Percentiles rank a stretch among this genome's conserved stretches.
Evolutionary conservation across 2,113 vertebrate species (phyloP).

Genomic region (Sceloporus tristichus): DNA sequence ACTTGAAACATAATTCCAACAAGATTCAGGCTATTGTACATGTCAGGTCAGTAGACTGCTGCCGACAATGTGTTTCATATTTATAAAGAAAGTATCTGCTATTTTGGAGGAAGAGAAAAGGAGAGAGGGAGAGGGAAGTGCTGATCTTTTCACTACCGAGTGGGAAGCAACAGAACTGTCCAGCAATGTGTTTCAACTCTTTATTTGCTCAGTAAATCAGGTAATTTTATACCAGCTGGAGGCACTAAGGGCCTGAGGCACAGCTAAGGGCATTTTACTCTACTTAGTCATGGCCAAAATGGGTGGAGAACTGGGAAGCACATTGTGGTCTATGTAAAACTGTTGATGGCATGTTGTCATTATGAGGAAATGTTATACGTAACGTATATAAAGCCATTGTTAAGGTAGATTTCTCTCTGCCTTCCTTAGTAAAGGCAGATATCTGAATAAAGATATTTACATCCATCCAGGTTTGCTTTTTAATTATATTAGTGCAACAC

Average conservation of each 20-base stretch:
- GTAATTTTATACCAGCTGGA: constrained; percentile 79
- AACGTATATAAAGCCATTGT: constrained; percentile 41
- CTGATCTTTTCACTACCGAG: constrained; percentile 74
- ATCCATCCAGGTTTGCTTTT: background rate
- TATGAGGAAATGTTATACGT: constrained; percentile 58
- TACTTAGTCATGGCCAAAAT: constrained; percentile 59
- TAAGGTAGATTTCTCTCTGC: background rate
- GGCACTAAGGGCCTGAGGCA: constrained; percentile 76
- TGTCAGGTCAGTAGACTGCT: constrained; percentile 62
- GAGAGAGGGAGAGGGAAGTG: constrained; percentile 15
- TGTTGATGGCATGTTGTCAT: constrained; percentile 46
- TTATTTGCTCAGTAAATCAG: constrained; percentile 77
- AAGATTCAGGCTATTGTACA: constrained; percentile 53
- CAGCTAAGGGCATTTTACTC: constrained; percentile 76
- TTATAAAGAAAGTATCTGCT: constrained; percentile 57
- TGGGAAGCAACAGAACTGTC: constrained; percentile 76
- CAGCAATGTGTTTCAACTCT: constrained; percentile 75
- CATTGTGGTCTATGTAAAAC: constrained; percentile 63
- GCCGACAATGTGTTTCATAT: constrained; percentile 46
- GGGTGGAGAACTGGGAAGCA: constrained; percentile 56
- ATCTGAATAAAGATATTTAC: constrained; percentile 3
- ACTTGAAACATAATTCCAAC: constrained; percentile 69
- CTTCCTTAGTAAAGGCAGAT: constrained; percentile 31
- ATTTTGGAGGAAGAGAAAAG: constrained; percentile 28
- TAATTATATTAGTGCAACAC: background rate